Evolutionary conservation across 2,797 vertebrate species (phyloP).

Genomic region (Brachymystax lenok): DNA sequence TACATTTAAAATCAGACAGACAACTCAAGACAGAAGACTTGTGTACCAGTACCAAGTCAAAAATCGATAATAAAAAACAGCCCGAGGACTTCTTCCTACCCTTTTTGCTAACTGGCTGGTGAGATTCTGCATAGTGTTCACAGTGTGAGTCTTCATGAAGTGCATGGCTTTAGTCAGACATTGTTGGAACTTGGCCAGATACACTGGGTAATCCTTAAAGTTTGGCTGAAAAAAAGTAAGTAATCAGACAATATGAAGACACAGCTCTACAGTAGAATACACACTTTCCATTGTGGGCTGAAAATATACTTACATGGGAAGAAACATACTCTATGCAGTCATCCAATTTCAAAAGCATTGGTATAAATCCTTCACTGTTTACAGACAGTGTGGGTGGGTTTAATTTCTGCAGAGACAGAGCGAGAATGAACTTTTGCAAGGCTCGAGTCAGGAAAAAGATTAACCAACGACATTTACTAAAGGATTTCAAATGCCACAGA

Average conservation of each 20-base stretch:
- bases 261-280: constrained; percentile 2
- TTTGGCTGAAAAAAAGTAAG: constrained; percentile 68
- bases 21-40: not conserved
- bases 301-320: constrained; percentile 86
- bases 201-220: constrained; percentile 96
- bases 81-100: constrained; percentile 69
- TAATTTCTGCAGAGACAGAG: constrained; percentile 81
- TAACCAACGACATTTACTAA: not conserved
- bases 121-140: constrained; percentile 92
- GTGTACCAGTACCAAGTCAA: not conserved
- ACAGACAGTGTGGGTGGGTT: constrained; percentile 94
- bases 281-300: too few relatives aligned
- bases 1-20: not conserved
- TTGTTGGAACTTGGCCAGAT: constrained; percentile 91
- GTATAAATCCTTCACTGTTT: constrained; percentile 96
- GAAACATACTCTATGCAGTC: constrained; percentile 97
- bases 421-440: too few relatives aligned
- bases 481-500: not conserved
- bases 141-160: constrained; percentile 92
- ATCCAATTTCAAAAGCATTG: constrained; percentile 94
- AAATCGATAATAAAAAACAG: not conserved
- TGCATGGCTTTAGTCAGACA: constrained; percentile 98
- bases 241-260: not conserved
- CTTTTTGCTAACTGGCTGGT: constrained; percentile 91
- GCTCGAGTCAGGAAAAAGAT: not conserved